Percentiles rank a stretch among this genome's conserved stretches.
Evolutionary conservation across 2,888 invertebrate genomes (phyloP).

Genomic region (Sturmia bella): DNA sequence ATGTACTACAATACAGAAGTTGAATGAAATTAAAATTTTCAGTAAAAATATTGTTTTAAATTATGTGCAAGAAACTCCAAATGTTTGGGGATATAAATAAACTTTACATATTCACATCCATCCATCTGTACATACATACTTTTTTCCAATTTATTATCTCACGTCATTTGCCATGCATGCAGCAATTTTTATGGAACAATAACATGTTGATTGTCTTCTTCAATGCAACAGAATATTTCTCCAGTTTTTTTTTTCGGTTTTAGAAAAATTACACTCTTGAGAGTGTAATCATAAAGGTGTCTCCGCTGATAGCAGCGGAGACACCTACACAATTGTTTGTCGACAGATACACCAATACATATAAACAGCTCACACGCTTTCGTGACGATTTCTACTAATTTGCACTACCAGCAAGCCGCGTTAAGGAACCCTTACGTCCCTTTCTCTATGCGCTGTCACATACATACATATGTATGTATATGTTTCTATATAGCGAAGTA

Average conservation of each 20-base stretch:
- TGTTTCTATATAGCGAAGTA: no score
- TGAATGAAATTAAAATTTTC: no score
- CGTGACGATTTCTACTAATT: no score
- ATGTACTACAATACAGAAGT: no score
- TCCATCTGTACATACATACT: background rate
- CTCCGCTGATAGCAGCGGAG: no score
- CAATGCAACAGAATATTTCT: conserved; percentile 23
- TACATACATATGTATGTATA: no score
- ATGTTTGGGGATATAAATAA: conserved; percentile 15
- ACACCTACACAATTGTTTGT: no score
- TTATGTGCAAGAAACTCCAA: conserved; percentile 1
- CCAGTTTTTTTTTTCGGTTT: conserved; percentile 1
- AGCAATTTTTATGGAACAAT: conserved; percentile 44
- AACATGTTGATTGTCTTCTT: conserved; percentile 42
- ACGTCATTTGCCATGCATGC: conserved; percentile 37
- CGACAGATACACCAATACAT: no score
- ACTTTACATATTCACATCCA: conserved; percentile 8
- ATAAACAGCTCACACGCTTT: no score
- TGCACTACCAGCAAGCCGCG: no score
- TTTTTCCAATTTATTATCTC: conserved; percentile 60
- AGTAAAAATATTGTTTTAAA: conserved; percentile 4
- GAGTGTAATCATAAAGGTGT: background rate
- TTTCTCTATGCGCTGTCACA: no score
- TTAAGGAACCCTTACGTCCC: no score
- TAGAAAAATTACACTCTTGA: conserved; percentile 51